A percentile compares a stretch with the other conserved stretches of the same genome.
phyloP scores from a whole-genome alignment of 2,113 vertebrate species.

The Dunckerocampus dactyliophorus region DNA sequence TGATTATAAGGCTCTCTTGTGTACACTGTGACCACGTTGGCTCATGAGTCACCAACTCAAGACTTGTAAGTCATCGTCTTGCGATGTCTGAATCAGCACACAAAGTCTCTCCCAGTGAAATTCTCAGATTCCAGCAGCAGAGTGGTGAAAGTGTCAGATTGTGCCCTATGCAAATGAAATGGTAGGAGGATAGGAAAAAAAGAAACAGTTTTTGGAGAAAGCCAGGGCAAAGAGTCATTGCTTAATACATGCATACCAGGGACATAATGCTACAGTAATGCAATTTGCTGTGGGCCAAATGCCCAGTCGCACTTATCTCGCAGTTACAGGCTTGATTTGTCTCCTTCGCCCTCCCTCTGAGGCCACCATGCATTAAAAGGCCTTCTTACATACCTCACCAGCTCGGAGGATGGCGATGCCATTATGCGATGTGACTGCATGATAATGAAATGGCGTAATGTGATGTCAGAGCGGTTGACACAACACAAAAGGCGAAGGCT shows the following conservation, averaged over 20 bases:
- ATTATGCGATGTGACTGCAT: conserved; percentile 71
- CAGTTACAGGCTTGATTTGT: conserved; percentile 59
- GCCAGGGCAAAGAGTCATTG: conserved; percentile 43
- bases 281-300: conserved; percentile 68
- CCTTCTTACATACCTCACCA: conserved; percentile 37
- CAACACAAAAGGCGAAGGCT: conserved; percentile 62
- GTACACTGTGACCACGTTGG: conserved; percentile 25
- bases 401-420: conserved; percentile 40
- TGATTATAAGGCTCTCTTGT: conserved; percentile 54
- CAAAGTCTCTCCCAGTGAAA: conserved; percentile 49
- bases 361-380: conserved; percentile 50
- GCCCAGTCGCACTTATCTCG: conserved; percentile 64
- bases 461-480: conserved; percentile 70
- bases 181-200: conserved; percentile 27
- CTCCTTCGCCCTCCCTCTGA: conserved; percentile 42
- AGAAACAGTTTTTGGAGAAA: conserved; percentile 28
- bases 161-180: conserved; percentile 58
- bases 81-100: conserved; percentile 57
- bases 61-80: conserved; percentile 35
- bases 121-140: conserved; percentile 51
- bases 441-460: conserved; percentile 70
- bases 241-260: conserved; percentile 66
- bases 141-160: conserved; percentile 54
- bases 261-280: conserved; percentile 73
- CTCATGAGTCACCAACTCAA: conserved; percentile 40